phyloP scores from a whole-genome alignment of 2,113 vertebrate species.

The Collichthys lucidus region DNA sequence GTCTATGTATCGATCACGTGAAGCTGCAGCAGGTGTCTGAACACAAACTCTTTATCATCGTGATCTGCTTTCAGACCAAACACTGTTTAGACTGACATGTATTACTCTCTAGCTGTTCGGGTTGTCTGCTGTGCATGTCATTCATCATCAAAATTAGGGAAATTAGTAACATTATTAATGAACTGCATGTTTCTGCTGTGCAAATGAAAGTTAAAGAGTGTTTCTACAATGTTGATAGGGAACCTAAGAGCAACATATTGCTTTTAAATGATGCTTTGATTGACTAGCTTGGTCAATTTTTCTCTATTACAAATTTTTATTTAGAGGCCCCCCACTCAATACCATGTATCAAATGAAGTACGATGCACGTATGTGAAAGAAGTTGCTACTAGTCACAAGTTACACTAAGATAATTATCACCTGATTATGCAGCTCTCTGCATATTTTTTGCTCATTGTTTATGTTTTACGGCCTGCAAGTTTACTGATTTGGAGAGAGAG shows the following conservation, averaged over 20 bases:
- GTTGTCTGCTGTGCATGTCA: neutral
- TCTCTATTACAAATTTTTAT: neutral
- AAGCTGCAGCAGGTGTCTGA: constrained; percentile 68
- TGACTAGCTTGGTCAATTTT: neutral
- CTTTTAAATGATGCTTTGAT: neutral
- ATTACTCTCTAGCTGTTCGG: neutral
- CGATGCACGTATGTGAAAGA: neutral
- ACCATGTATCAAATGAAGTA: neutral
- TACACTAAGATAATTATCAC: neutral
- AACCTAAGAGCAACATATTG: neutral
- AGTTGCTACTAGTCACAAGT: neutral
- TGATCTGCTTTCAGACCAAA: neutral
- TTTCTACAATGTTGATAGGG: neutral
- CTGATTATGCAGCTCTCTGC: neutral
- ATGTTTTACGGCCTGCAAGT: too few species aligned
- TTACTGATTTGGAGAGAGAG: too few species aligned
- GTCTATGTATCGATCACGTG: constrained; percentile 41
- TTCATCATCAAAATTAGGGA: neutral
- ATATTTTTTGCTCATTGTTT: neutral
- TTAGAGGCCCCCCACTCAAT: neutral
- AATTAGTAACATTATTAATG: neutral
- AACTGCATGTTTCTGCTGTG: neutral
- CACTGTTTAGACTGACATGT: neutral
- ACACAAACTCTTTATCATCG: constrained; percentile 47
- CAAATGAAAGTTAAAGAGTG: neutral